Evolutionary conservation across 2,113 vertebrate species (phyloP).

Genomic region (Silurus meridionalis): DNA sequence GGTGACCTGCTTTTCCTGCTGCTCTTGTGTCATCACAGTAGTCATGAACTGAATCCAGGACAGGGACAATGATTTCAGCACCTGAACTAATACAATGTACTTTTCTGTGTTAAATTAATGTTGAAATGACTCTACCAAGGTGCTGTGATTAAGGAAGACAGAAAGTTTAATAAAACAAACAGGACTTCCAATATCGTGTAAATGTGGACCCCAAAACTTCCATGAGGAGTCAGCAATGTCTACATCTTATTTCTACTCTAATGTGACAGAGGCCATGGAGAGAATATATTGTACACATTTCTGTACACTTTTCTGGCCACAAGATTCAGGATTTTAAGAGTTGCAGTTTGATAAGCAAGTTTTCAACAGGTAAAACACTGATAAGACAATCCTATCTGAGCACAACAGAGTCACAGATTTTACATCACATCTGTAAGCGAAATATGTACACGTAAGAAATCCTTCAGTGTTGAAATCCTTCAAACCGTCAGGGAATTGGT

Average conservation of each 20-base stretch:
- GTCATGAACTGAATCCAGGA: constrained; percentile 4
- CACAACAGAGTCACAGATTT: background rate
- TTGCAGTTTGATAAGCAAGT: background rate
- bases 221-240: background rate
- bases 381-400: background rate
- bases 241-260: background rate
- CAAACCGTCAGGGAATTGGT: background rate
- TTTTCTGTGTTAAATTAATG: background rate
- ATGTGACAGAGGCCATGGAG: background rate
- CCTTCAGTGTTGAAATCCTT: background rate
- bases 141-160: background rate
- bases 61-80: background rate
- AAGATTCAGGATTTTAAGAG: background rate
- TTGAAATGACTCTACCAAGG: background rate
- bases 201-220: background rate
- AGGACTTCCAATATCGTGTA: background rate
- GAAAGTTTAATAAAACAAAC: background rate
- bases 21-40: background rate
- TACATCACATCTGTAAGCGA: background rate
- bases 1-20: constrained; percentile 20
- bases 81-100: background rate
- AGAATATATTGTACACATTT: background rate
- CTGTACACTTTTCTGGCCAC: background rate
- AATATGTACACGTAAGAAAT: background rate
- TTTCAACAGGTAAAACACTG: background rate